Percentiles rank a stretch among this genome's conserved stretches.
Evolutionary conservation across 2,888 invertebrate species (phyloP).

Genomic region (Glaucopsyche alexis): DNA sequence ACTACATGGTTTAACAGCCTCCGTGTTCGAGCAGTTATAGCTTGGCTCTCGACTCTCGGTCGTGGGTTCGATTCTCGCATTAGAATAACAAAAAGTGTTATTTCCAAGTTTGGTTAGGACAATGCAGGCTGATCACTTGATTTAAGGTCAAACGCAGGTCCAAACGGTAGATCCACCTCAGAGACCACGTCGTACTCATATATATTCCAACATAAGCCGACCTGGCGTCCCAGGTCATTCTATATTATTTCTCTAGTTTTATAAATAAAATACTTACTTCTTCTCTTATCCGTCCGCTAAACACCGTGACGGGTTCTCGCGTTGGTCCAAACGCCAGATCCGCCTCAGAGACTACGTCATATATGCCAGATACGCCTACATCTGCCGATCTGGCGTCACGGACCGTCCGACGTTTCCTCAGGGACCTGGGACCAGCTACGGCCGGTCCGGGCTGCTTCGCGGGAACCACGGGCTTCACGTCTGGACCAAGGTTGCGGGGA

Average conservation of each 20-base stretch:
- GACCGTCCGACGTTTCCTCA: slow-evolving; percentile 82
- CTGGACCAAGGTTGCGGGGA: slow-evolving; percentile 82
- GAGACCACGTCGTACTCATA: too few species aligned
- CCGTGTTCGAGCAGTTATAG: too few species aligned
- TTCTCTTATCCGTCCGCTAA: slow-evolving; percentile 92
- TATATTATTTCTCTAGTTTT: neutral
- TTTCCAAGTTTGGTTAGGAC: too few species aligned
- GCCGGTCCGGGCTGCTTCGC: slow-evolving; percentile 71
- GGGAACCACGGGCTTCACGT: slow-evolving; percentile 77
- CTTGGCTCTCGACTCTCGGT: too few species aligned
- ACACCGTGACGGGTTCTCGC: slow-evolving; percentile 90
- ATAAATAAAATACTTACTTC: slow-evolving; percentile 68
- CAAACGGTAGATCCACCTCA: too few species aligned
- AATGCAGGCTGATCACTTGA: too few species aligned
- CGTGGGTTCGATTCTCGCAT: too few species aligned
- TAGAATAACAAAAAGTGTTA: too few species aligned
- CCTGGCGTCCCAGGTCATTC: too few species aligned
- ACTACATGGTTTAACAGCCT: too few species aligned
- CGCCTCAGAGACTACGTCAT: slow-evolving; percentile 94
- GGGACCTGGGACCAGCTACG: slow-evolving; percentile 74
- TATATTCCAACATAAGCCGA: too few species aligned
- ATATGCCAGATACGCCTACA: slow-evolving; percentile 93
- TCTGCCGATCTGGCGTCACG: slow-evolving; percentile 90
- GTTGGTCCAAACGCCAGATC: slow-evolving; percentile 94
- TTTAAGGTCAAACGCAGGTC: too few species aligned